A percentile compares a stretch with the other conserved stretches of the same genome.
phyloP scores from a whole-genome alignment of 1,140 invertebrate species.

The Ips typographus region DNA sequence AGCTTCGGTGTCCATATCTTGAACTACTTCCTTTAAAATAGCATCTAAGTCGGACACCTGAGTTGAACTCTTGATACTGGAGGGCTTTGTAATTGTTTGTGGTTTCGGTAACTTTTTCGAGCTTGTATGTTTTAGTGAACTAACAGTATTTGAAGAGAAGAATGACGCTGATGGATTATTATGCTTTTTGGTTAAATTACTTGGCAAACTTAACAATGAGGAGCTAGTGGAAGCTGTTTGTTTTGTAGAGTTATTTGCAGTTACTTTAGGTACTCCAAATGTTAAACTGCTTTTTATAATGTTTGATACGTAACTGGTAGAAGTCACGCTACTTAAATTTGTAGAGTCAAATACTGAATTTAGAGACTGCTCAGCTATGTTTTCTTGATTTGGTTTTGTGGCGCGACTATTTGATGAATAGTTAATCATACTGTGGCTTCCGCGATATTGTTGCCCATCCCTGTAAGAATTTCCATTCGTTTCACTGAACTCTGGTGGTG shows the following conservation, averaged over 20 bases:
- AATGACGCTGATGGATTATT: too few species aligned
- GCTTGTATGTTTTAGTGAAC: background rate
- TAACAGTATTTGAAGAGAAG: too few species aligned
- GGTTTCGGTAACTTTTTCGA: background rate
- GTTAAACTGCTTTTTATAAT: conserved; percentile 26
- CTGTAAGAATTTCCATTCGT: too few species aligned
- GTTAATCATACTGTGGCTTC: too few species aligned
- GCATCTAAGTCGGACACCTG: conserved; percentile 18
- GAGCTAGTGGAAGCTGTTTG: too few species aligned
- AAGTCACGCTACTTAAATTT: conserved; percentile 26
- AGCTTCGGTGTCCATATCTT: conserved; percentile 22
- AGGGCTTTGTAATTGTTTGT: conserved; percentile 1
- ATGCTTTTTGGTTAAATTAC: too few species aligned
- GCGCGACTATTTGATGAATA: too few species aligned
- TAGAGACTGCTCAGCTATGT: background rate
- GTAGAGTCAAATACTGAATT: conserved; percentile 26
- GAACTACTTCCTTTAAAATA: conserved; percentile 18
- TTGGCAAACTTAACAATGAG: too few species aligned
- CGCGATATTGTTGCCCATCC: too few species aligned
- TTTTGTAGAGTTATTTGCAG: background rate
- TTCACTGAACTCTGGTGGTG: too few species aligned
- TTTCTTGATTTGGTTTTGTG: background rate
- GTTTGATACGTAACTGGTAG: conserved; percentile 23
- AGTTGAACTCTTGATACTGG: background rate
- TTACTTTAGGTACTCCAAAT: conserved; percentile 27